Percentiles rank a stretch among this genome's conserved stretches.
phyloP scores from a whole-genome alignment of 2,797 vertebrate genomes.

The Arnoldichthys spilopterus region DNA sequence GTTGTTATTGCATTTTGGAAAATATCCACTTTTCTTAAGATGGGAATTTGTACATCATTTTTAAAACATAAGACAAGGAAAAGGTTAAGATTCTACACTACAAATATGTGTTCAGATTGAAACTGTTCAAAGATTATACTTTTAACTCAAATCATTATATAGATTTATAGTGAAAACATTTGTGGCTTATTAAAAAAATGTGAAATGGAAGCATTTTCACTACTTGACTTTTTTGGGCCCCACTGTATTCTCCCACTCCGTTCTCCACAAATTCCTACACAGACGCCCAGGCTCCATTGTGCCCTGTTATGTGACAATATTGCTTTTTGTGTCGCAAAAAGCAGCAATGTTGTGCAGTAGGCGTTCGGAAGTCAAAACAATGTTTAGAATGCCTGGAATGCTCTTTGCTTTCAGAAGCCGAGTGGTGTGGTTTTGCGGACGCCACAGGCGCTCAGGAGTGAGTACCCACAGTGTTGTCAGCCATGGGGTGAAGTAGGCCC shows the following conservation, averaged over 20 bases:
- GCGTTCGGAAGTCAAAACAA: slow-evolving; percentile 67
- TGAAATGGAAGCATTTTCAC: too few relatives aligned
- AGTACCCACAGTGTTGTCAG: slow-evolving; percentile 45
- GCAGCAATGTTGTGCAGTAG: slow-evolving; percentile 48
- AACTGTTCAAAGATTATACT: too few relatives aligned
- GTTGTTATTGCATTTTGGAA: too few relatives aligned
- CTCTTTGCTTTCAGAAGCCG: slow-evolving; percentile 50
- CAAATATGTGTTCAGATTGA: too few relatives aligned
- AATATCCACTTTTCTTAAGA: too few relatives aligned
- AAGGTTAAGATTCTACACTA: too few relatives aligned
- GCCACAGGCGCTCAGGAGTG: slow-evolving; percentile 56
- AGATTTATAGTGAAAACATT: too few relatives aligned
- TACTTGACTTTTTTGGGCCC: too few relatives aligned
- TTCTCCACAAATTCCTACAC: slow-evolving; percentile 16
- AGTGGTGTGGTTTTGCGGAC: slow-evolving; percentile 58
- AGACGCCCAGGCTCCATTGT: slow-evolving; percentile 23
- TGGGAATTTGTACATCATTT: too few relatives aligned
- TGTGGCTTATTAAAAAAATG: neutral
- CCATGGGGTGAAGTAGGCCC: slow-evolving; percentile 40
- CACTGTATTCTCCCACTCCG: slow-evolving; percentile 37
- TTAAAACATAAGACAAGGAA: too few relatives aligned
- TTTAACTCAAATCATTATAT: too few relatives aligned
- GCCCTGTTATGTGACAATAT: slow-evolving; percentile 13
- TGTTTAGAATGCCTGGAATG: slow-evolving; percentile 73
- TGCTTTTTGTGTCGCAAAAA: slow-evolving; percentile 43